phyloP scores from a whole-genome alignment of 2,888 invertebrate species.

The Trissonchulus latispiculum region DNA sequence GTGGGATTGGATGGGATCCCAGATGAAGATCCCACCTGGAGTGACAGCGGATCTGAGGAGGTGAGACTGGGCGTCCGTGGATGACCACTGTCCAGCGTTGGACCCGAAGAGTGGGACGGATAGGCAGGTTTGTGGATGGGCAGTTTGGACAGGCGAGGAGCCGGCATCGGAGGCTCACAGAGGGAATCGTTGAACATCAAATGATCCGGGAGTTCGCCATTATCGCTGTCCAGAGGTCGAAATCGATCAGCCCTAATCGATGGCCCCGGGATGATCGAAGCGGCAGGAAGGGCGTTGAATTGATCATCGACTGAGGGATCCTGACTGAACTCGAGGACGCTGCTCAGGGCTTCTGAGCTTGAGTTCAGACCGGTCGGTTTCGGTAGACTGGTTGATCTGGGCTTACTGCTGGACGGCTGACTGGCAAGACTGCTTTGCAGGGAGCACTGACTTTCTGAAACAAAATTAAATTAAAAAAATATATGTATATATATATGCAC shows the following conservation, averaged over 20 bases:
- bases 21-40: no score
- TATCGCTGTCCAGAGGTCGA: background rate
- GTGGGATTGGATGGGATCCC: no score
- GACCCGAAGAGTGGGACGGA: background rate
- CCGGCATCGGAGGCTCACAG: background rate
- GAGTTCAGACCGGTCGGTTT: no score
- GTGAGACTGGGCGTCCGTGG: background rate
- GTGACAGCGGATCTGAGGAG: no score
- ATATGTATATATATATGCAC: background rate
- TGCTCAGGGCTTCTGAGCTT: background rate
- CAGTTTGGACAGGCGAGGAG: background rate
- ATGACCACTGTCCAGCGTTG: background rate
- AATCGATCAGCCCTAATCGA: background rate
- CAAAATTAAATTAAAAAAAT: no score
- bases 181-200: background rate
- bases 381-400: background rate
- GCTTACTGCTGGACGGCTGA: background rate
- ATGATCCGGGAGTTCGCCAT: background rate
- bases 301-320: background rate
- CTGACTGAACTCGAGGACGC: background rate
- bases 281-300: background rate
- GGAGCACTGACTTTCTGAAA: background rate
- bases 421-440: background rate
- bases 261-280: no score
- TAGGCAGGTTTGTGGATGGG: background rate